Evolutionary conservation across 35 echinoderm and acorn worm species (phyloP).

Genomic region (Diadema setosum): DNA sequence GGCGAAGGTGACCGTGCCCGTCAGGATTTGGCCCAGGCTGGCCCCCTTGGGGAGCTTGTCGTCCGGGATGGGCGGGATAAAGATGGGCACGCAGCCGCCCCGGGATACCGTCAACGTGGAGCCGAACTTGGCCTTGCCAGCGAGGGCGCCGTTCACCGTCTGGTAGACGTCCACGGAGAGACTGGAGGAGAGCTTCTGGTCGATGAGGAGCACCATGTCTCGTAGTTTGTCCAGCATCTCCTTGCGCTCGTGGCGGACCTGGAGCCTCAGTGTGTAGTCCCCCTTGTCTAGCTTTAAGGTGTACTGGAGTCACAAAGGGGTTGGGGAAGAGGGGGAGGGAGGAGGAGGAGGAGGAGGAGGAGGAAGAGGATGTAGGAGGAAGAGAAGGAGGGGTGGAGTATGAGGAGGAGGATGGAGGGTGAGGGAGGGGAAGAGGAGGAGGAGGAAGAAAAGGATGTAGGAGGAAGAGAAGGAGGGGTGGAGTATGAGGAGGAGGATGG

Average conservation of each 20-base stretch:
- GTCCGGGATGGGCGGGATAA: constrained; percentile 85
- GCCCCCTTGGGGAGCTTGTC: constrained; percentile 96
- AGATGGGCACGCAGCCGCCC: constrained; percentile 61
- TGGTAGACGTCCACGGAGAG: constrained; percentile 74
- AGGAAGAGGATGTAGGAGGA: not conserved
- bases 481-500: no score
- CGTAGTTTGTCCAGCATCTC: constrained; percentile 89
- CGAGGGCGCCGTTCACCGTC: constrained; percentile 59
- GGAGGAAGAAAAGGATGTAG: not conserved
- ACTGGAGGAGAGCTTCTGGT: constrained; percentile 95
- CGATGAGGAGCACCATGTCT: constrained; percentile 90
- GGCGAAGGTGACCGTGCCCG: constrained; percentile 89
- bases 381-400: not conserved
- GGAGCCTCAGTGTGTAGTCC: constrained; percentile 92
- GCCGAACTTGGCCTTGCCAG: constrained; percentile 81
- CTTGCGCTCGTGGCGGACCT: constrained; percentile 86
- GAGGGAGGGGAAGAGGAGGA: not conserved
- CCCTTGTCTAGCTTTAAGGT: constrained; percentile 96
- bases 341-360: not conserved
- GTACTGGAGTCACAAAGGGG: constrained; percentile 31
- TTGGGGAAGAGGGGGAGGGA: not conserved
- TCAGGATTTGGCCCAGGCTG: constrained; percentile 86
- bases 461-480: not conserved
- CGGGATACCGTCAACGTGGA: constrained; percentile 39
- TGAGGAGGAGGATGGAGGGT: not conserved